Evolutionary conservation across 1,140 invertebrate species (phyloP), one percentile per base, ranked within the genome.

Genomic region (Dendrolimus punctatus): DNA sequence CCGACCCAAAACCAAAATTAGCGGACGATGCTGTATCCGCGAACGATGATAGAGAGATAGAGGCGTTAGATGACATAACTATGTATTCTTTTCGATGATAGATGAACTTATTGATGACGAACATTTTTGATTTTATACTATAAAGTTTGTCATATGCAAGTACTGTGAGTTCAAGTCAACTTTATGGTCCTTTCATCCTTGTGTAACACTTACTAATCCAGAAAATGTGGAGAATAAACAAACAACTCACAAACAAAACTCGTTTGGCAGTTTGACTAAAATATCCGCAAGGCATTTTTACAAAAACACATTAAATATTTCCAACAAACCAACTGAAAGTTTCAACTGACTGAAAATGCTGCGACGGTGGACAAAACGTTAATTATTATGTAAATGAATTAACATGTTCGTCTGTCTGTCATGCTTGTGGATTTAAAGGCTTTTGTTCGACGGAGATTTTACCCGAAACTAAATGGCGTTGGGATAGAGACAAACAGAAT

Each of bases 371-470:
- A 23, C 23, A 23, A 23, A 23, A 23, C 42, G 59, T 62, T 64
- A 62, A 68, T 79, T 73, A 73, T 65, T 64, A 80, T 83, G 73
- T 59, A 80, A 83, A 83, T 79, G 65, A 78, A 76, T 79, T 78
- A 72, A 58, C 64, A 45, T 62, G 49, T 70, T 64, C 39, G 62
- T 60, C 58, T 69, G 72, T 74, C 65, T 71, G 71, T 76, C 74
- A 80, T 75, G 67, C 57, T 66, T 71, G 53, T 60, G 55, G 53
- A 68, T 72, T 70, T 73, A 42, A 58, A 58, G 45, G 49, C 66
- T 73, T 71, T 78, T 73, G 76, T 82, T 8, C 43, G 3, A 23
- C 23, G 23, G 23, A 23, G 23, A 23, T 23, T 23, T 23, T 23
- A 23, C 23, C 6, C 48, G 40, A 45, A 23, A 23, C 23, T 23